phyloP scores from a whole-genome alignment of 2,797 vertebrate genomes.

The Labeo calbasu region DNA sequence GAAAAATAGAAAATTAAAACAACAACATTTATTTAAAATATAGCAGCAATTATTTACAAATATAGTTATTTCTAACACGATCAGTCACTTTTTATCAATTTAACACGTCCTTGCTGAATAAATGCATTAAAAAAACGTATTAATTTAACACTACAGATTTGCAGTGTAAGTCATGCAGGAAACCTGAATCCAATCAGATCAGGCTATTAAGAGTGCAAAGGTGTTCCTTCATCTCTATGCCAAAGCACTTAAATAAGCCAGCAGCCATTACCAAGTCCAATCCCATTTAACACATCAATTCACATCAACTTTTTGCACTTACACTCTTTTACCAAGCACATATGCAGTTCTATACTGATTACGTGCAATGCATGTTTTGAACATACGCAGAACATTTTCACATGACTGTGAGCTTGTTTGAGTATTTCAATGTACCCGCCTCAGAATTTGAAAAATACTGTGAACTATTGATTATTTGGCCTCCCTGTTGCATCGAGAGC shows the following conservation, averaged over 20 bases:
- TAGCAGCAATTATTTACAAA: not conserved
- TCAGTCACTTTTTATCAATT: not conserved
- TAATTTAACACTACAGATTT: not conserved
- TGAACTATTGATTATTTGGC: conserved; percentile 33
- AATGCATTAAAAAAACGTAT: not conserved
- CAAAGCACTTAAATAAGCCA: conserved; percentile 47
- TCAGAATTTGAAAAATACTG: conserved; percentile 40
- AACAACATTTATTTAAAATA: not conserved
- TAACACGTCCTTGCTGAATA: not conserved
- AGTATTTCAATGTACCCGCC: not conserved
- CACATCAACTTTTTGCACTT: not conserved
- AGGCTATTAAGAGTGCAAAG: conserved; percentile 71
- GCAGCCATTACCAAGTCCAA: conserved; percentile 17
- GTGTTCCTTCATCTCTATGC: conserved; percentile 53
- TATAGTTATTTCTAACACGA: not conserved
- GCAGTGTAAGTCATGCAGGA: conserved; percentile 48
- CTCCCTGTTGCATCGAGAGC: conserved; percentile 7
- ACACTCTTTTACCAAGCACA: not conserved
- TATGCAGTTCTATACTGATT: not conserved
- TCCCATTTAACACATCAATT: conserved; percentile 31
- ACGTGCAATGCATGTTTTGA: not conserved
- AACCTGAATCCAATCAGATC: conserved; percentile 66
- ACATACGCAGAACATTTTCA: conserved; percentile 17
- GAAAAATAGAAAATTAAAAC: not conserved
- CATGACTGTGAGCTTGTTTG: conserved; percentile 37